Evolutionary conservation across 2,113 vertebrate species (phyloP).

Genomic region (Rhinolophus sinicus): DNA sequence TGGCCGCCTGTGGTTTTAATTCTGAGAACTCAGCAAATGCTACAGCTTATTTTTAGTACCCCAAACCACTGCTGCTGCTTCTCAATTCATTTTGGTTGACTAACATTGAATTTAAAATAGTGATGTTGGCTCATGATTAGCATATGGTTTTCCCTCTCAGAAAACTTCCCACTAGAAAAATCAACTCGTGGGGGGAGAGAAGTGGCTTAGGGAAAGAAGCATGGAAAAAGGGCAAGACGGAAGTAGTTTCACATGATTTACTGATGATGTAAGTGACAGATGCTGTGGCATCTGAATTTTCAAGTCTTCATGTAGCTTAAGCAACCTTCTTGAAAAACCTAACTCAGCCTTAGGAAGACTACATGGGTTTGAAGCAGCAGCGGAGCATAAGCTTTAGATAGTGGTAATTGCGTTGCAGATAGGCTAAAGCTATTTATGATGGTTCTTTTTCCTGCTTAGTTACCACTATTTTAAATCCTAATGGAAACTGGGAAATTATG

Average conservation of each 20-base stretch:
- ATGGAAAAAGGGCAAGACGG: background rate
- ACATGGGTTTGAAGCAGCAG: background rate
- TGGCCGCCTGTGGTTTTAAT: conserved; percentile 84
- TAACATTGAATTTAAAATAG: conserved; percentile 74
- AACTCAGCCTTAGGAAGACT: background rate
- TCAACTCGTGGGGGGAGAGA: background rate
- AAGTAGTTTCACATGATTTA: background rate
- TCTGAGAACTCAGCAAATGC: conserved; percentile 84
- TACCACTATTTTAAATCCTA: background rate
- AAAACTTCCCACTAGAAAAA: conserved; percentile 62
- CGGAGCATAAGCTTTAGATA: background rate
- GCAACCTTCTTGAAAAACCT: conserved; percentile 13
- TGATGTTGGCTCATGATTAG: conserved; percentile 68
- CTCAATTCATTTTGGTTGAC: conserved; percentile 78
- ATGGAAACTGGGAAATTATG: background rate
- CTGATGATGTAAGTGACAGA: conserved; percentile 3
- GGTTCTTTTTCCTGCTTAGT: background rate
- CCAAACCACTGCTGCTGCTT: conserved; percentile 76
- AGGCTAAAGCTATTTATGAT: background rate
- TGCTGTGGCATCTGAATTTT: background rate
- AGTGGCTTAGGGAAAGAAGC: background rate
- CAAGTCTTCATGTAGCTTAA: background rate
- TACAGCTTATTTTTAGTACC: conserved; percentile 77
- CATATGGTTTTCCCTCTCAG: conserved; percentile 58
- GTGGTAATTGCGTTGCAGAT: conserved; percentile 28